phyloP scores from a whole-genome alignment of 2,113 vertebrate species.

The Macrotis lagotis region DNA sequence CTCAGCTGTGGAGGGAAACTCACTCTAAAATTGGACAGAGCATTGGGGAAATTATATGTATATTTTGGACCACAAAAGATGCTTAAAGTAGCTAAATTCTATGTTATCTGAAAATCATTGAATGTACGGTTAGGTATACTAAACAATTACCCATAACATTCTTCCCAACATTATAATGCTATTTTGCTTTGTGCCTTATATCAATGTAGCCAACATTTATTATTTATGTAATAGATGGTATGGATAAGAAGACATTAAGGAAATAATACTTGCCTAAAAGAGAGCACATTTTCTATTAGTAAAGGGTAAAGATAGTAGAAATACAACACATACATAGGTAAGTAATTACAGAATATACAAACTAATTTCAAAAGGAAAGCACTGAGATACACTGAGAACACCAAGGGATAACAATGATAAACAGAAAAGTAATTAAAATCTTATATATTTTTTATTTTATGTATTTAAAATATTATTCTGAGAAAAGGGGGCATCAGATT shows the following conservation, averaged over 20 bases:
- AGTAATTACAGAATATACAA: not conserved
- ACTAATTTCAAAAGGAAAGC: not conserved
- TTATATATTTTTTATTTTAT: not conserved
- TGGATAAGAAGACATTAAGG: not conserved
- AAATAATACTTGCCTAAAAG: not conserved
- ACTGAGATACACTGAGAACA: not conserved
- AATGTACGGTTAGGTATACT: not conserved
- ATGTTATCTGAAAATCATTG: slow-evolving; percentile 3
- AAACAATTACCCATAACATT: slow-evolving; percentile 3
- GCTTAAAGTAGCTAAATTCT: slow-evolving; percentile 4
- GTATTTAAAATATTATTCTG: not conserved
- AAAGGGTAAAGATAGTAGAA: not conserved
- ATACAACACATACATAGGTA: not conserved
- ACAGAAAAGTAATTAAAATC: not conserved
- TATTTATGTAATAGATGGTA: not conserved
- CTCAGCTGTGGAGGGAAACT: not conserved
- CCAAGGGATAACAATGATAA: not conserved
- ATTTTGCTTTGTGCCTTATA: not conserved
- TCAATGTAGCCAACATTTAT: not conserved
- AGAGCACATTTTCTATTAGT: not conserved
- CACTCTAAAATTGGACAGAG: slow-evolving; percentile 4
- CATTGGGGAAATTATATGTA: slow-evolving; percentile 1
- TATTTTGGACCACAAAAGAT: slow-evolving; percentile 16
- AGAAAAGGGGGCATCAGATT: not conserved
- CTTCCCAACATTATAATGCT: not conserved